Percentiles rank a stretch among this genome's conserved stretches.
Conservation (phyloP, 2,888 invertebrate species). For the Nemotelus pantherinus region DNA sequence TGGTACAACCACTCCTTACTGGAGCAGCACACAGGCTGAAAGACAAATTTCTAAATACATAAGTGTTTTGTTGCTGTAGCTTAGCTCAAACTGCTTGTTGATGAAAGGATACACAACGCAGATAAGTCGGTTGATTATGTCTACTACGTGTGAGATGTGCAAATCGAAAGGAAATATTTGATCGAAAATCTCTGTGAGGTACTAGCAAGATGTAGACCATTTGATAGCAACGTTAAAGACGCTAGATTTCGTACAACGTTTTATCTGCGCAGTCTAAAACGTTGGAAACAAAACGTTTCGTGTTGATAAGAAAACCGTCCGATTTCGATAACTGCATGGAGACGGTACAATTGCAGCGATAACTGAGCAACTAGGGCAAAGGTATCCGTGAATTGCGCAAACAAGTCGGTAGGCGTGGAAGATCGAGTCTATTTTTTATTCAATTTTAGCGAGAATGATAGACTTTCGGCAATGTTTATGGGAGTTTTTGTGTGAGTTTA, state of each 20-base stretch:
- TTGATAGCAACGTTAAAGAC: background rate
- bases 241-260: slow-evolving; percentile 25
- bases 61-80: no score
- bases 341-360: slow-evolving; percentile 26
- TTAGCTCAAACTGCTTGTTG: no score
- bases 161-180: no score
- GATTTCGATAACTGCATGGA: slow-evolving; percentile 1
- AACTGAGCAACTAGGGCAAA: background rate
- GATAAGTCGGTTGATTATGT: no score
- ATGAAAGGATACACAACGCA: no score
- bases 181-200: no score
- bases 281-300: slow-evolving; percentile 25
- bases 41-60: no score
- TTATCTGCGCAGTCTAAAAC: slow-evolving; percentile 16
- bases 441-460: background rate
- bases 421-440: background rate
- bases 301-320: slow-evolving; percentile 11
- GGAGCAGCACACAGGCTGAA: no score
- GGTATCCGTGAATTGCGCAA: background rate
- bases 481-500: slow-evolving; percentile 4
- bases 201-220: no score
- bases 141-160: no score
- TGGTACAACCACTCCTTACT: no score
- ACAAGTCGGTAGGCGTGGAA: background rate
- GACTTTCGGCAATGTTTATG: slow-evolving; percentile 19